These are phyloP conservation scores for Scomber scombrus DNA, from an alignment of 2,113 vertebrate genomes.

Conservation along the genomic window DNA sequence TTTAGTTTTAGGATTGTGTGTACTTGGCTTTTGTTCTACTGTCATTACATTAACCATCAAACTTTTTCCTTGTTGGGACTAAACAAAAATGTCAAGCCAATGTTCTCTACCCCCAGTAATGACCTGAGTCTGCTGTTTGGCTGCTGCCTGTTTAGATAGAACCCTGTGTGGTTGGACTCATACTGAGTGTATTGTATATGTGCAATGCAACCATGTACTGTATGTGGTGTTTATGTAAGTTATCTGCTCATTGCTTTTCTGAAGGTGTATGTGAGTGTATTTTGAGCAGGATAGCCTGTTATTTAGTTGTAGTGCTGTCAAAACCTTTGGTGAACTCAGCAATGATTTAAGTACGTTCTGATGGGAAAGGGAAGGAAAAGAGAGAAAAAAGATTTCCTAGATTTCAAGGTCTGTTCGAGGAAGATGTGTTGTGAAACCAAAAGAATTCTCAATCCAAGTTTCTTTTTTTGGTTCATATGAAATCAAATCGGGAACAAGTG, in stretches of 20 bases:
- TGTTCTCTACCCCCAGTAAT: slow-evolving; percentile 40
- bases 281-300: slow-evolving; percentile 5
- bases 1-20: background rate
- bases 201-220: background rate
- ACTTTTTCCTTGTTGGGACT: slow-evolving; percentile 30
- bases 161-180: background rate
- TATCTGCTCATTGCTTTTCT: background rate
- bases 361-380: background rate
- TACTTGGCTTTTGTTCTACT: slow-evolving; percentile 32
- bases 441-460: slow-evolving; percentile 11
- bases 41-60: slow-evolving; percentile 49
- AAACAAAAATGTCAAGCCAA: slow-evolving; percentile 64
- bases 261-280: background rate
- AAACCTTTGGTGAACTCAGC: slow-evolving; percentile 4
- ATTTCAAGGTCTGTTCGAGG: slow-evolving; percentile 27
- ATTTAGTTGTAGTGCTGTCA: background rate
- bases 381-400: background rate
- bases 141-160: slow-evolving; percentile 56
- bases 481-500: slow-evolving; percentile 37
- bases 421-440: slow-evolving; percentile 13
- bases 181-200: background rate
- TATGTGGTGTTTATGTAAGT: background rate
- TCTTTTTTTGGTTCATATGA: slow-evolving; percentile 24
- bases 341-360: background rate
- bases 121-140: slow-evolving; percentile 21